Evolutionary conservation across 2,797 vertebrate genomes (phyloP).

Genomic region (Ctenopoma kingsleyae): DNA sequence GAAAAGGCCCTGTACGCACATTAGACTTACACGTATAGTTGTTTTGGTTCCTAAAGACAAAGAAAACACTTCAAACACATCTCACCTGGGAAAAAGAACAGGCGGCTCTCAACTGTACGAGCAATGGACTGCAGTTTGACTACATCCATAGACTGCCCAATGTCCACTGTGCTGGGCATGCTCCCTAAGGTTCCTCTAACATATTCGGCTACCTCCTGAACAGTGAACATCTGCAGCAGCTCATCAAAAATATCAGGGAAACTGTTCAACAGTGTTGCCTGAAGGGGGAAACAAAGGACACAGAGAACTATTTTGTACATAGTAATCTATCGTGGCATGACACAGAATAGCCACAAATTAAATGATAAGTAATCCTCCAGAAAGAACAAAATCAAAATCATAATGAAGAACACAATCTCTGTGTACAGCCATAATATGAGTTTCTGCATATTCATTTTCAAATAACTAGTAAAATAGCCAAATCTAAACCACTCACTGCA

Average conservation of each 20-base stretch:
- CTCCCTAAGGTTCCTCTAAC: slow-evolving; percentile 96
- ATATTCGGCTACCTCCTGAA: slow-evolving; percentile 97
- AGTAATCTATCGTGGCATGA: background rate
- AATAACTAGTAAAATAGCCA: background rate
- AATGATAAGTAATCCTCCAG: background rate
- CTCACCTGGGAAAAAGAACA: slow-evolving; percentile 97
- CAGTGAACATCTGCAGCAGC: slow-evolving; percentile 98
- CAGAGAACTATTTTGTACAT: slow-evolving; percentile 5
- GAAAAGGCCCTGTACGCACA: background rate
- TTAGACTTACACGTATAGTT: background rate
- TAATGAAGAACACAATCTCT: background rate
- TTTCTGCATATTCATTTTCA: slow-evolving; percentile 1
- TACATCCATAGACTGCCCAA: slow-evolving; percentile 99
- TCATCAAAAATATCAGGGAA: slow-evolving; percentile 98
- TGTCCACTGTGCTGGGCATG: slow-evolving; percentile 98
- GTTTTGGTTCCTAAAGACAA: slow-evolving; percentile 3
- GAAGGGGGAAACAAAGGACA: slow-evolving; percentile 31
- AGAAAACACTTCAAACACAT: slow-evolving; percentile 11
- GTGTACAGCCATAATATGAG: background rate
- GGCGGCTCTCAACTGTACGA: slow-evolving; percentile 96
- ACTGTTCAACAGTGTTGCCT: slow-evolving; percentile 97
- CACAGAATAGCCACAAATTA: background rate
- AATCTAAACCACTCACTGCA: slow-evolving; percentile 15
- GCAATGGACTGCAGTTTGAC: slow-evolving; percentile 98
- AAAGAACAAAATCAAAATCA: background rate